Evolutionary conservation across 2,797 vertebrate species (phyloP), one percentile per base, ranked within the genome.

Genomic region (Apogon hyalosoma): DNA sequence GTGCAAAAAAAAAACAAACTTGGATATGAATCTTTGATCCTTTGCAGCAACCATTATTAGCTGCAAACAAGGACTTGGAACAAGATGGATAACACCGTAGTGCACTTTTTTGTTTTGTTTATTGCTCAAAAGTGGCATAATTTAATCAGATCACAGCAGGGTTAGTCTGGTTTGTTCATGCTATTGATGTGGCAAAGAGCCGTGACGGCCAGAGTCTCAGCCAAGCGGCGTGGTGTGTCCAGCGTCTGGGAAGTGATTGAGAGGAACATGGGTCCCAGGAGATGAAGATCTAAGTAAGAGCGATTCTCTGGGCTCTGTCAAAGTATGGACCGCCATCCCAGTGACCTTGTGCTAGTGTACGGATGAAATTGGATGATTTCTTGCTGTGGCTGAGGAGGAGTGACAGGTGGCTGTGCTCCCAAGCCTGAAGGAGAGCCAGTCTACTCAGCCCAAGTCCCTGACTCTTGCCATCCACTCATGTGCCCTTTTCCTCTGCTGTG

Each of bases 301-400:
- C 49, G 69, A 90, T 92, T 90, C 86, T 83, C 76, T 79, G 62
- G 53, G 63, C 74, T 80, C 41, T 65, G 62, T 82, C 77, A 85
- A 80, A 88, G 85, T 88, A 83, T 74, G 84, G 86, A 83, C 81
- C 84, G 86, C 88, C 87, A 87, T 92, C 87, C 77, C 18, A 21
- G 81, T 94, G 92, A 92, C 91, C 90, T 93, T 91, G 79, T 79
- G 60, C 51, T 69, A 66, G 83, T 48, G 54, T 68, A 74, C 46
- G 73, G 77, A 86, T 90, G 88, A 90, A 93, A 92, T 91, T 90
- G 91, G 90, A 92, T 91, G 89, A 93, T 94, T 93, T 91, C 87
- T 90, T 85, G 92, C 89, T 68, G 58, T 61, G 76, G 64, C 79
- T 90, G 87, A 86, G 77, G 87, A 84, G 89, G 85, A 89, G 90